Evolutionary conservation across 53 echinoderm and acorn worm species (phyloP).

Genomic region (Stichopus horrens): DNA sequence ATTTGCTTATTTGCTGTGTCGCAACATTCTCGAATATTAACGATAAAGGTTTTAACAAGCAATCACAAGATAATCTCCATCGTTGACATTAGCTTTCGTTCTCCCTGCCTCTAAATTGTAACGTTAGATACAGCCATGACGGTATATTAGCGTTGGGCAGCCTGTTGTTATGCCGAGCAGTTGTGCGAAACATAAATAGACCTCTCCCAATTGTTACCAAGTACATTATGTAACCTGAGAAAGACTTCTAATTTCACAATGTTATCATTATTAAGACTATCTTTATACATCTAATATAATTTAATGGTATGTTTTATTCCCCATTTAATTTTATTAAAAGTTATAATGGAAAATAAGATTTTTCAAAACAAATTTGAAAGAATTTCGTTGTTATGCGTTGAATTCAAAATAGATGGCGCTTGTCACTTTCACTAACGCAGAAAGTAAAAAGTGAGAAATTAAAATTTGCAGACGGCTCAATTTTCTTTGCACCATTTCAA

Average conservation of each 20-base stretch:
- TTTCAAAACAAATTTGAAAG: background rate
- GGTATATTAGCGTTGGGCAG: constrained; percentile 8
- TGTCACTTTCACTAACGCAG: background rate
- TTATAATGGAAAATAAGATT: background rate
- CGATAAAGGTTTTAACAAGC: background rate
- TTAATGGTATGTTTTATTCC: background rate
- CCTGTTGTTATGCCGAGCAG: constrained; percentile 46
- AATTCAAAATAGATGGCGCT: background rate
- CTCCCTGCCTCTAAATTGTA: constrained; percentile 18
- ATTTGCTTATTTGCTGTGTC: background rate
- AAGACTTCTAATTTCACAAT: background rate
- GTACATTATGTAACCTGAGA: background rate
- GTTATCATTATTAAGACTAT: background rate
- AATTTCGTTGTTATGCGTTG: background rate
- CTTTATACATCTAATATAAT: background rate
- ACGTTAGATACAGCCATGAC: constrained; percentile 14
- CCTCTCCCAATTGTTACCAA: constrained; percentile 47
- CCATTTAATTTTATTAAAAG: too few species aligned
- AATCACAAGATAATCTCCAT: constrained; percentile 6
- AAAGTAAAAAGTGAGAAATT: too few species aligned
- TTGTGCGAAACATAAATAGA: constrained; percentile 52
- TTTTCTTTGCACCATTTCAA: too few species aligned
- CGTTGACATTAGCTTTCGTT: background rate
- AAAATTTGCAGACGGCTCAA: too few species aligned
- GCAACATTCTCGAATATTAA: background rate